Conservation (phyloP, 2,113 vertebrate genomes). For the Alligator sinensis region DNA sequence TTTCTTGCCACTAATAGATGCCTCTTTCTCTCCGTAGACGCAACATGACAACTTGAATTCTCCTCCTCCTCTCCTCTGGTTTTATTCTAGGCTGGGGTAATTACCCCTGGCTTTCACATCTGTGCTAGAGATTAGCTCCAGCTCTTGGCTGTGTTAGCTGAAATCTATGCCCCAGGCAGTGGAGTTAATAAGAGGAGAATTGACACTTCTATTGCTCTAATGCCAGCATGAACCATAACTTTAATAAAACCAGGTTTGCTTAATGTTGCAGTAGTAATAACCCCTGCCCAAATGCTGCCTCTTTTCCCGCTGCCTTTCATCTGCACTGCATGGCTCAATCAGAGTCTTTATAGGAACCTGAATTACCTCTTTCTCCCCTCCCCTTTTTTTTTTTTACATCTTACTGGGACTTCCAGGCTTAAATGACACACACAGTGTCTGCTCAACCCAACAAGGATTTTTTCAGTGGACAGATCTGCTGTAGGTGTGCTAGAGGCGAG, state of each 20-base stretch:
- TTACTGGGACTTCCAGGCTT: neutral
- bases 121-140: constrained; percentile 51
- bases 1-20: neutral
- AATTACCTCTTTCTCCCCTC: neutral
- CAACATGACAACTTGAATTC: neutral
- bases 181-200: constrained; percentile 64
- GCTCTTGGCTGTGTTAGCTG: constrained; percentile 37
- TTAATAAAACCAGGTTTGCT: constrained; percentile 71
- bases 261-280: constrained; percentile 54
- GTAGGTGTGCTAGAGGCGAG: neutral
- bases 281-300: constrained; percentile 12
- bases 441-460: neutral
- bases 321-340: neutral
- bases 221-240: constrained; percentile 59
- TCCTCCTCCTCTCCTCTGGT: constrained; percentile 40
- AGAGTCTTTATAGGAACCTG: neutral
- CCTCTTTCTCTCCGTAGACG: neutral
- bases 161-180: constrained; percentile 52
- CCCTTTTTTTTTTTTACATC: neutral
- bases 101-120: constrained; percentile 69
- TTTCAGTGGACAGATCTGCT: neutral
- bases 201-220: constrained; percentile 67
- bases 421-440: neutral
- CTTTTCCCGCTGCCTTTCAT: neutral
- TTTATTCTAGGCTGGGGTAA: constrained; percentile 47